Evolutionary conservation across 1,140 invertebrate species (phyloP), one percentile per base, ranked within the genome.

Genomic region (Panagrolaimus sp.): DNA sequence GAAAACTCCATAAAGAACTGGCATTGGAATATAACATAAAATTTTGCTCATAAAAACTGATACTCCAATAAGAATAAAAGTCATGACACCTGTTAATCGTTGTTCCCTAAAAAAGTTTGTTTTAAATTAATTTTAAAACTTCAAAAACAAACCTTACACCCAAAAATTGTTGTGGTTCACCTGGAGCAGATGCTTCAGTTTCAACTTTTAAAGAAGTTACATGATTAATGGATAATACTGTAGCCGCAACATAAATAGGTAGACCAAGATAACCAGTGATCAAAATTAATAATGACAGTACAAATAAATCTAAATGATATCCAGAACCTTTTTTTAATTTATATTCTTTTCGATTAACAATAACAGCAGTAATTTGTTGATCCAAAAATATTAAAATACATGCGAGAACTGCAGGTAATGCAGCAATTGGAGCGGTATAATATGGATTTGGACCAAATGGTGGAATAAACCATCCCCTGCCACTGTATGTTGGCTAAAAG

Each of bases 301-400:
- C 86, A 80, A 98, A 92, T 11, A 98, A 86, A 85, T 98, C 96
- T 78, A 98, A 86, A 84, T 98, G 96, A 82, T 98, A 98, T 20
- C 95, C 95, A 57, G 68, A 43, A 61, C 70, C 68, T 66, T 82
- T 78, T 84, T 93, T 92, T 46, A 98, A 85, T 85, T 98, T 98
- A 83, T 98, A 94, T 85, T 98, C 96, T 85, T 96, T 96, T 47
- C 95, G 88, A 84, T 98, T 98, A 9, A 98, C 90, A 82, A 98
- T 98, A 27, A 98, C 95, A 64, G 93, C 91, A 1, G 95, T 97
- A 68, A 98, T 98, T 86, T 98, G 95, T 84, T 98, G 96, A 87
- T 98, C 96, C 93, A 98, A 97, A 84, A 98, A 98, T 78, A 98
- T 93, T 9, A 98, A 86, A 80, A 99, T 98, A n/a, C 92, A 96